These are phyloP conservation scores for Abrostola triplasia DNA, from an alignment of 2,888 invertebrate species.

Conservation along the genomic window DNA sequence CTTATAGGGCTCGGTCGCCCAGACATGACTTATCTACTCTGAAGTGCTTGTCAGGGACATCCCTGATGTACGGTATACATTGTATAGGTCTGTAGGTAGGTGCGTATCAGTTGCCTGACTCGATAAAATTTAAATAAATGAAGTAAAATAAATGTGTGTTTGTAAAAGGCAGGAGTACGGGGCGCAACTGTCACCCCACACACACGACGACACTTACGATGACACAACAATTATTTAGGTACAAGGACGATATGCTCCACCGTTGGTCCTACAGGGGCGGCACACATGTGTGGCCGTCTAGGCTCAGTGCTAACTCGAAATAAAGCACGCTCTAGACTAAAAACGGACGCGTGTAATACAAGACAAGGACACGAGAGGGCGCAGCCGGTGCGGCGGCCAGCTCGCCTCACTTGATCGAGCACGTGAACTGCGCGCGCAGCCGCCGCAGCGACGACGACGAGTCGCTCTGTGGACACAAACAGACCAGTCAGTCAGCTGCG, in stretches of 20 bases:
- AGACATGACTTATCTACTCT: too few relatives aligned
- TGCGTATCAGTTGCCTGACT: too few relatives aligned
- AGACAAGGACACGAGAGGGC: slow-evolving; percentile 20
- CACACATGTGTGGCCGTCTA: slow-evolving; percentile 29
- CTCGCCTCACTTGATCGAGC: slow-evolving; percentile 76
- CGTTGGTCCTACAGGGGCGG: slow-evolving; percentile 51
- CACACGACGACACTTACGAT: not conserved
- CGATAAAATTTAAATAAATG: too few relatives aligned
- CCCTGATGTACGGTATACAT: too few relatives aligned
- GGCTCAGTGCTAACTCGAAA: slow-evolving; percentile 29
- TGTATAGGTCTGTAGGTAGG: too few relatives aligned
- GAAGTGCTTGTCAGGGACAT: too few relatives aligned
- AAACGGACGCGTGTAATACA: slow-evolving; percentile 35
- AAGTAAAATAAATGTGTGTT: too few relatives aligned
- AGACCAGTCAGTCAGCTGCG: not conserved
- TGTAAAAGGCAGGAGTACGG: too few relatives aligned
- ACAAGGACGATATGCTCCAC: slow-evolving; percentile 58
- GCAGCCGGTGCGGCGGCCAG: not conserved
- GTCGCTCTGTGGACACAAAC: slow-evolving; percentile 53
- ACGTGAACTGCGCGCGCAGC: slow-evolving; percentile 80
- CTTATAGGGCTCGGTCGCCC: too few relatives aligned
- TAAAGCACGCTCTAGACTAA: slow-evolving; percentile 28
- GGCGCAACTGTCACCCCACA: too few relatives aligned
- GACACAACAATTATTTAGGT: slow-evolving; percentile 30
- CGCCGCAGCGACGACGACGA: slow-evolving; percentile 71